These are phyloP conservation scores for Trachymyrmex septentrionalis DNA, from an alignment of 1,140 invertebrate genomes.

Conservation along the genomic window DNA sequence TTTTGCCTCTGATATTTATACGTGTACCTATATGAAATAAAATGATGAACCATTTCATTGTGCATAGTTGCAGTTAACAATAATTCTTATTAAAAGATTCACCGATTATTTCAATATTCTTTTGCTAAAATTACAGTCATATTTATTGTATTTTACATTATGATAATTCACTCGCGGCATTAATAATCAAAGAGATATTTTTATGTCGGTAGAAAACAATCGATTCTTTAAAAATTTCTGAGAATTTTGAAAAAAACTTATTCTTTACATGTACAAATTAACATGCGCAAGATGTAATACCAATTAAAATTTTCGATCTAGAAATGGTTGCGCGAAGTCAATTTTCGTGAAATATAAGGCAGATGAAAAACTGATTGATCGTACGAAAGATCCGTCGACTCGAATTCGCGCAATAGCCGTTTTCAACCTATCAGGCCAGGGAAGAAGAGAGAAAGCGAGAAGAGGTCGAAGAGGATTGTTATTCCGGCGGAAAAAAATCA, in stretches of 20 bases:
- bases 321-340: constrained; percentile 34
- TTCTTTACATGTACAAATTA: background rate
- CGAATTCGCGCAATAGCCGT: constrained; percentile 26
- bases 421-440: background rate
- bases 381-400: constrained; percentile 40
- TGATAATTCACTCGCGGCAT: background rate
- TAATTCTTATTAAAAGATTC: background rate
- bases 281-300: background rate
- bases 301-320: constrained; percentile 8
- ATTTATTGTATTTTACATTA: background rate
- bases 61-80: background rate
- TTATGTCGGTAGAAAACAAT: background rate
- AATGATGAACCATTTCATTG: background rate
- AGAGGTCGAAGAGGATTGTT: constrained; percentile 17
- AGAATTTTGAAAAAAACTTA: background rate
- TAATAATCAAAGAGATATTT: background rate
- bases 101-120: background rate
- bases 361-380: constrained; percentile 48
- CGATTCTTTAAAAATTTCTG: background rate
- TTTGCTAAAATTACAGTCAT: background rate
- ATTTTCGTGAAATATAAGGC: constrained; percentile 30
- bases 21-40: background rate
- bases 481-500: constrained; percentile 39
- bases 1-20: too few relatives aligned
- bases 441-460: background rate